Conservation (phyloP, 1,140 invertebrate genomes). For the Saccostrea echinata region DNA sequence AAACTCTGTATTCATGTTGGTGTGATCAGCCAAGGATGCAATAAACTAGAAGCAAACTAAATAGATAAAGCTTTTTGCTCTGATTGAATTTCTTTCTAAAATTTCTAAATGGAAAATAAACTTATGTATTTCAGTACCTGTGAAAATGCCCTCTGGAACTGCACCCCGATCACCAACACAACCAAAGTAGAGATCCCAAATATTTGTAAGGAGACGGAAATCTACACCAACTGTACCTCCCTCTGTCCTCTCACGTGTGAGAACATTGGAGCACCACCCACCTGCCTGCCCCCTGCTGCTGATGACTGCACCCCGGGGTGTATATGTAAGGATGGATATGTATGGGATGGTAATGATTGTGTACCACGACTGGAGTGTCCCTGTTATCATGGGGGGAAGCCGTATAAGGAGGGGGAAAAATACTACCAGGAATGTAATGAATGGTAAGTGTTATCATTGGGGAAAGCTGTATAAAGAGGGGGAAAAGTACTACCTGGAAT, state of each 20-base stretch:
- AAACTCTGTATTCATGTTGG: no score
- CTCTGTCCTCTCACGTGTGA: slow-evolving; percentile 88
- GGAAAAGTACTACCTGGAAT: slow-evolving; percentile 88
- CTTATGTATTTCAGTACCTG: slow-evolving; percentile 84
- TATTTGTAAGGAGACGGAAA: slow-evolving; percentile 82
- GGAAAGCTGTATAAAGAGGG: slow-evolving; percentile 86
- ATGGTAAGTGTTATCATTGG: slow-evolving; percentile 83
- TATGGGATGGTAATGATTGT: slow-evolving; percentile 84
- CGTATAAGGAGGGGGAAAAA: slow-evolving; percentile 87
- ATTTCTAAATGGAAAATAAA: no score
- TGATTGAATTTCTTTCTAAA: no score
- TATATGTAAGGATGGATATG: slow-evolving; percentile 85
- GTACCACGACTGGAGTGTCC: slow-evolving; percentile 88
- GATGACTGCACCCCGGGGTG: slow-evolving; percentile 87
- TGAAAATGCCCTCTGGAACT: slow-evolving; percentile 87
- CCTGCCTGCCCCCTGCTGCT: slow-evolving; percentile 67
- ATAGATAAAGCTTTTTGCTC: no score
- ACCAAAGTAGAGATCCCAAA: slow-evolving; percentile 37
- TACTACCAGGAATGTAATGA: slow-evolving; percentile 91
- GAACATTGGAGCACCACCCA: slow-evolving; percentile 86
- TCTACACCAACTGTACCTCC: slow-evolving; percentile 87
- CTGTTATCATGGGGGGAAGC: slow-evolving; percentile 91
- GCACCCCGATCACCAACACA: slow-evolving; percentile 74
- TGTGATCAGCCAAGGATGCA: no score
- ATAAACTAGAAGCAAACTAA: no score